These are phyloP conservation scores for Diaprepes abbreviatus DNA, from an alignment of 2,888 invertebrate species.

Conservation along the genomic window DNA sequence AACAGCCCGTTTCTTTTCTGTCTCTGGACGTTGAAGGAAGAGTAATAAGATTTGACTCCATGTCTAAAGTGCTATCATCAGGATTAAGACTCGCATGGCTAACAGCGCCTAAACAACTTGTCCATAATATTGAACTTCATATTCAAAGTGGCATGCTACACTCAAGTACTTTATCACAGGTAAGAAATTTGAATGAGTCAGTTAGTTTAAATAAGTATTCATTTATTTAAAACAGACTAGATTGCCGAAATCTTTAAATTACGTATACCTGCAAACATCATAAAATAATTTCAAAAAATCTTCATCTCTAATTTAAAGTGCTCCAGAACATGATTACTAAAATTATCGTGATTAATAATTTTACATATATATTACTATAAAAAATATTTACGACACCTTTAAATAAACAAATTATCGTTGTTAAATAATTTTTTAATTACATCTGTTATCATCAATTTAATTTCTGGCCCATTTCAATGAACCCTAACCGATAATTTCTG, in stretches of 20 bases:
- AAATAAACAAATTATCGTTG: not conserved
- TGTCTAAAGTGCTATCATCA: conserved; percentile 81
- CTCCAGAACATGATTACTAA: too few species aligned
- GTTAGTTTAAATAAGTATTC: too few species aligned
- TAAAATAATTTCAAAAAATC: too few species aligned
- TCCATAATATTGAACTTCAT: conserved; percentile 77
- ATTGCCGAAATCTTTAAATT: too few species aligned
- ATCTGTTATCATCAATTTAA: conserved; percentile 12
- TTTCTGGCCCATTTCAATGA: conserved; percentile 3
- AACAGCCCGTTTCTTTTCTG: conserved; percentile 76
- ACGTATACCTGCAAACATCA: too few species aligned
- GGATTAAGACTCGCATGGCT: conserved; percentile 82
- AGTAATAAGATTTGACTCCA: conserved; percentile 82
- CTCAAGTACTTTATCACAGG: conserved; percentile 77
- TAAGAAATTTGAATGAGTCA: conserved; percentile 63
- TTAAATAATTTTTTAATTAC: not conserved
- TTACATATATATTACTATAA: not conserved
- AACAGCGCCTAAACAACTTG: conserved; percentile 77
- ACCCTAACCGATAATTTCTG: not conserved
- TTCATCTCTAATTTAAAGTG: too few species aligned
- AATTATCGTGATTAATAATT: too few species aligned
- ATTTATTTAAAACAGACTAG: too few species aligned
- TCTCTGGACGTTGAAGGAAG: conserved; percentile 83
- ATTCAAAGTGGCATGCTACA: conserved; percentile 79
- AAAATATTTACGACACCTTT: not conserved